Base-by-base conservation (phyloP, 2,888 invertebrate species). In the Phyllotreta striolata region DNA sequence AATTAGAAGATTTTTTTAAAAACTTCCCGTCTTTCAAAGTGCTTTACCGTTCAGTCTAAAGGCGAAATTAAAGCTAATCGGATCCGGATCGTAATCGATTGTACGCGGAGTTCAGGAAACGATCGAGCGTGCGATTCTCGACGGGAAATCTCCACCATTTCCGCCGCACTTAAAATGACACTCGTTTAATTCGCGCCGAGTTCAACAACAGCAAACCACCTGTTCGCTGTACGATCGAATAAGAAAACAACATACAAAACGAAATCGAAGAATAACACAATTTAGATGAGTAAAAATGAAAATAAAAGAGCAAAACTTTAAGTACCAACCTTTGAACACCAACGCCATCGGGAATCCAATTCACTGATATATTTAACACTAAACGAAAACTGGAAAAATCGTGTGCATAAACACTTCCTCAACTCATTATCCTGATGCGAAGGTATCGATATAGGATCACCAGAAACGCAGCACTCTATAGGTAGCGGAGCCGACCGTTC, bases 251-350 rank as follows among this genome's bases (percentile, higher is more conserved):
- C 41, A 41, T n/a, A 41, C 10, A 41, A 41, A n/a, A n/a, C 9
- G 41, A 41, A 10, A 41, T 9, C 41, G 10, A 41, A 37, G 37
- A 12, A 37, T 34, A 3, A 52, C 34, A 47, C 9, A 41, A 41
- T 41, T 3, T 41, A 41, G 2, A 41, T 3, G 41, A 41, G 41
- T 41, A 13, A 49, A 24, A 49, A 14, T 13, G 5, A 49, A 12
- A 47, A 10, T 47, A 24, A 12, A 47, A 5, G 9, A 47, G 24
- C 12, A 47, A 46, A 6, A 9, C 12, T 46, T 9, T 10, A 46
- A 4, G 6, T 34, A 66, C 67, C 66, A 63, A 78, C 80, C 80
- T 79, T 77, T 74, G 66, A 77, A 77, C 55, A 79, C 69, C 56
- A 80, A 66, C 44, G 79, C 78, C 79, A 79, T 80, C 43, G 39